A percentile compares a stretch with the other conserved stretches of the same genome.
These are phyloP conservation scores for Notothenia rossii DNA, from an alignment of 2,113 vertebrate species.

Conservation along the genomic window DNA sequence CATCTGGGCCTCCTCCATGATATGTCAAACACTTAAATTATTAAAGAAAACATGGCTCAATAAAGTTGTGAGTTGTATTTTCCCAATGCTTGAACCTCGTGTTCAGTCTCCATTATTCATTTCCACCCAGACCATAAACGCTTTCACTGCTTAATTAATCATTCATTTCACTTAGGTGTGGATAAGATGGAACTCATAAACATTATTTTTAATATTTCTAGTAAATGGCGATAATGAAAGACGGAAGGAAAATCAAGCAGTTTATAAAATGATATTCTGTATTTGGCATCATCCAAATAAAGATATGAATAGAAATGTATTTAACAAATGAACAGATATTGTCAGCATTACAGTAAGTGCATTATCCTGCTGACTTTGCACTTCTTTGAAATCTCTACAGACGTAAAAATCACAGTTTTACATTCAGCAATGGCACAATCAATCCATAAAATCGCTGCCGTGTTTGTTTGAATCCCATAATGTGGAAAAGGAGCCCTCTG, in stretches of 20 bases:
- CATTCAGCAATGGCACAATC: slow-evolving; percentile 7
- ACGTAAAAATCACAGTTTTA: slow-evolving; percentile 1
- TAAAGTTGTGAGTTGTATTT: slow-evolving; percentile 5
- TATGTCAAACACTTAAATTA: not conserved
- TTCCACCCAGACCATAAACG: not conserved
- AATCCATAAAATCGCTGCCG: slow-evolving; percentile 46
- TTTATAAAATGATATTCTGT: no score
- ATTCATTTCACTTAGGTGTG: not conserved
- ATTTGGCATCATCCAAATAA: not conserved
- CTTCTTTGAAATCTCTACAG: slow-evolving; percentile 13
- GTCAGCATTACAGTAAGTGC: not conserved
- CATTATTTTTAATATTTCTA: not conserved
- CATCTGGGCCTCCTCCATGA: no score
- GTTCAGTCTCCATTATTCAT: slow-evolving; percentile 1
- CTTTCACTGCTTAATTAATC: not conserved
- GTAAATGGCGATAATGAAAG: no score
- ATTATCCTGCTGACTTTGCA: not conserved
- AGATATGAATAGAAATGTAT: not conserved
- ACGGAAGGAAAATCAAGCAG: no score
- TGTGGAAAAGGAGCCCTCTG: slow-evolving; percentile 47
- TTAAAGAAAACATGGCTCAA: no score
- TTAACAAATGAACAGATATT: not conserved
- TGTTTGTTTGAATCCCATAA: slow-evolving; percentile 60
- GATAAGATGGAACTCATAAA: not conserved
- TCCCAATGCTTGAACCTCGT: not conserved